Conservation (phyloP, 1,140 invertebrate genomes). For the Oryctes rhinoceros region DNA sequence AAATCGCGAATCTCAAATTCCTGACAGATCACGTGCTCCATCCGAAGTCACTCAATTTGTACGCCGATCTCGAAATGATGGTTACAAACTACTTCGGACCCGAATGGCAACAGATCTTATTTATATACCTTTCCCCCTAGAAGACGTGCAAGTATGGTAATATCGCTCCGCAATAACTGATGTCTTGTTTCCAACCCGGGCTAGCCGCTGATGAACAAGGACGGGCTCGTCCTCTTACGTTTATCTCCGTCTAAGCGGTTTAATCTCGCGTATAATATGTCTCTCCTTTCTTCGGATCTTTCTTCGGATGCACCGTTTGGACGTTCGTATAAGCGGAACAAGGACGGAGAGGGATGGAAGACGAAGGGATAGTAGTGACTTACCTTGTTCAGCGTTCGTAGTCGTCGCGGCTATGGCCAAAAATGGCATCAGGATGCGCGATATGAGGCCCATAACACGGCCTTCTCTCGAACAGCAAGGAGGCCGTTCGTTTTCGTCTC, state of each 20-base stretch:
- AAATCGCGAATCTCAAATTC: neutral
- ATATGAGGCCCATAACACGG: constrained; percentile 8
- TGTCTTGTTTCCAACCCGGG: neutral
- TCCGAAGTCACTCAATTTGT: constrained; percentile 6
- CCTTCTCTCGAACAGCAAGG: constrained; percentile 8
- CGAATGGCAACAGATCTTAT: neutral
- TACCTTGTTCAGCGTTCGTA: neutral
- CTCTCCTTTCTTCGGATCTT: too few species aligned
- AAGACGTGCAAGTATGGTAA: neutral
- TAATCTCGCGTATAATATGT: too few species aligned
- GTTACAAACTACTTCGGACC: neutral
- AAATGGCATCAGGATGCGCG: neutral
- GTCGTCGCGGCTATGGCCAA: neutral
- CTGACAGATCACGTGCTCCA: neutral
- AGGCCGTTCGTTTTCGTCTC: neutral
- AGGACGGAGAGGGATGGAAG: neutral
- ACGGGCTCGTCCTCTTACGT: too few species aligned
- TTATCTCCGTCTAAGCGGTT: too few species aligned
- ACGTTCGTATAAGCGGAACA: neutral
- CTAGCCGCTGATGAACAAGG: neutral
- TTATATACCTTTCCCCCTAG: neutral
- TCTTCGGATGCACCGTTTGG: too few species aligned
- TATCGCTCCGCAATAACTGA: neutral
- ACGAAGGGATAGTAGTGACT: neutral
- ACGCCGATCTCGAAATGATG: neutral